Percentiles rank a stretch among this genome's conserved stretches.
Conservation (phyloP, 2,113 vertebrate species). For the Cepphus grylle region DNA sequence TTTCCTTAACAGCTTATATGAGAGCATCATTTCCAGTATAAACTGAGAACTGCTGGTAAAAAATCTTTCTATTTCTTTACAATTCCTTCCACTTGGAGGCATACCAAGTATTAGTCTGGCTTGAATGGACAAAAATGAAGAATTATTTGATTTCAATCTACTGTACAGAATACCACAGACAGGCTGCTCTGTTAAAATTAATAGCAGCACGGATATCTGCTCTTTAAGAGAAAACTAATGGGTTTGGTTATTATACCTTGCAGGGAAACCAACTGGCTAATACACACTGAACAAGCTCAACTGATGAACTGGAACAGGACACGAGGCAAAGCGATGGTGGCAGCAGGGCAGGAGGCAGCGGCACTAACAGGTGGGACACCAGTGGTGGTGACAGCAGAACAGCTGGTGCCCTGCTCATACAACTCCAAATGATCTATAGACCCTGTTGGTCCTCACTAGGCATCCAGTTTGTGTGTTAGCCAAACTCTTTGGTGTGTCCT, state of each 20-base stretch:
- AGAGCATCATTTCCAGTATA: not conserved
- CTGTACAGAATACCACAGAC: not conserved
- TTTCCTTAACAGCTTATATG: not conserved
- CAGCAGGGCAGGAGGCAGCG: not conserved
- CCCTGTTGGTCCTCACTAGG: not conserved
- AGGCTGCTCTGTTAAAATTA: not conserved
- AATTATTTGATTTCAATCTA: not conserved
- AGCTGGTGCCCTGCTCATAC: not conserved
- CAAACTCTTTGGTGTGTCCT: not conserved
- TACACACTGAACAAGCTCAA: not conserved
- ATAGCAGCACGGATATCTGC: not conserved
- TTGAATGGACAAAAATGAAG: not conserved
- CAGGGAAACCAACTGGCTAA: not conserved
- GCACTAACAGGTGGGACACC: not conserved
- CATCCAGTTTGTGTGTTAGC: not conserved
- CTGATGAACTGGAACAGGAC: not conserved
- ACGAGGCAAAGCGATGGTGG: rapidly evolving
- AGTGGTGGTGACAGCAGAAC: not conserved
- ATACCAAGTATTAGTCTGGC: not conserved
- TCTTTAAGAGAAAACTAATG: not conserved
- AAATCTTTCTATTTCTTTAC: not conserved
- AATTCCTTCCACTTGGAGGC: not conserved
- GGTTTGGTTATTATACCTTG: not conserved
- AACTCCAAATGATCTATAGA: not conserved
- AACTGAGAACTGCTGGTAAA: not conserved